Base-by-base conservation (phyloP, 1,140 invertebrate genomes). In the Tetragnatha versicolor region DNA sequence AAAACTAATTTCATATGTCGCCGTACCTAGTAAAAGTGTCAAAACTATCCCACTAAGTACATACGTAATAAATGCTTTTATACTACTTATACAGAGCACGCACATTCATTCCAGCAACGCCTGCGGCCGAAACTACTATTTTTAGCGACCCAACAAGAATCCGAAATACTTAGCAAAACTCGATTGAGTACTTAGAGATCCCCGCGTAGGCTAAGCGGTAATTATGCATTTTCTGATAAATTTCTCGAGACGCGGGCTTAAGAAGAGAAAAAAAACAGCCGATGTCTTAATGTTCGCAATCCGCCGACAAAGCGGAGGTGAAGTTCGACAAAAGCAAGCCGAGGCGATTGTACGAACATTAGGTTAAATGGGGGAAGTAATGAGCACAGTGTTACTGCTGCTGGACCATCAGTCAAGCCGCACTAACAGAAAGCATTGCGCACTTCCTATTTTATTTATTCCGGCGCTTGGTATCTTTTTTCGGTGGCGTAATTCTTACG, bases 311-410 rank as follows among this genome's bases (percentile, higher is more conserved):
- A 70, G 31, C 31, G 29, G 42, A 53, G 29, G 31, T 55, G 35
- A 35, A 70, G 33, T 51, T 70, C 31, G 35, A 49, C 27, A 68
- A 70, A 70, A 70, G 20, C 33, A 66, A 53, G 68, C 55, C 49
- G 53, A 22, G 29, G 29, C 22, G 47, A 70, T 70, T 70, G 47
- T 70, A 33, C 31, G 47, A 51, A 51, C 68, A 70, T 70, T 70
- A 70, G 47, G 68, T 55, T 55, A 70, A 70, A 70, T 70, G 68
- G 47, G 29, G 47, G 37, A 70, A 37, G 68, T 70, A 70, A 70
- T 70, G 68, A 70, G 45, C 68, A 25, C 35, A 55, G 47, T 70
- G 68, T 53, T 37, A 55, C 47, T 53, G 55, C 47, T 70, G 37
- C 68, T 35, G 20, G 3, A 55, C 49, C 68, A 70, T 70, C 68